A percentile compares a stretch with the other conserved stretches of the same genome.
phyloP scores from a whole-genome alignment of 2,113 vertebrate genomes.

The Melanerpes aurifrons region DNA sequence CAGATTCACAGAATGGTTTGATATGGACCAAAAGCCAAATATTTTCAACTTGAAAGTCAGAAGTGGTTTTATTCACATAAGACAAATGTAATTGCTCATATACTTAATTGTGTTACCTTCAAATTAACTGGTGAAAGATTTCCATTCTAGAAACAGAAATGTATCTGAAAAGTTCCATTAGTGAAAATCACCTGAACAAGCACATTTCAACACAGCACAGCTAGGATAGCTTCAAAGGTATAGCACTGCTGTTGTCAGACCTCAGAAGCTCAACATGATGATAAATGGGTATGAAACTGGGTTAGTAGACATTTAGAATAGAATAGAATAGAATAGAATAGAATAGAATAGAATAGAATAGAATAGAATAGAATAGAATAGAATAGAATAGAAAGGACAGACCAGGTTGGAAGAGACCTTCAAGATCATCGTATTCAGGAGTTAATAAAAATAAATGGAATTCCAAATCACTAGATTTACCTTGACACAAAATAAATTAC shows the following conservation, averaged over 20 bases:
- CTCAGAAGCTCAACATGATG: not conserved
- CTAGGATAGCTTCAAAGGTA: not conserved
- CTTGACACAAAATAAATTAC: not conserved
- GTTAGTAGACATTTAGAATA: not conserved
- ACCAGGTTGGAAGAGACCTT: no score
- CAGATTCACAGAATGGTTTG: no score
- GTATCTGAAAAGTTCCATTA: not conserved
- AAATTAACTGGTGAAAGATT: not conserved
- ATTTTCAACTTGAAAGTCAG: not conserved
- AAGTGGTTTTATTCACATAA: not conserved
- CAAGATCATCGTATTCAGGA: not conserved
- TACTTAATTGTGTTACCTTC: rapidly evolving
- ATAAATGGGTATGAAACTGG: not conserved
- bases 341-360: no score
- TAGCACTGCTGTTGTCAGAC: not conserved
- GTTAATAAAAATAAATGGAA: not conserved
- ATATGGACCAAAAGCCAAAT: not conserved
- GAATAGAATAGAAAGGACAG: no score
- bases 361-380: no score
- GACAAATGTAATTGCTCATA: not conserved
- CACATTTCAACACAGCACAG: not conserved
- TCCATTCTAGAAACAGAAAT: not conserved
- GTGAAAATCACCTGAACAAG: not conserved
- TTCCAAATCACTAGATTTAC: not conserved
- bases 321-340: no score